A percentile compares a stretch with the other conserved stretches of the same genome.
Conservation (phyloP, 2,113 vertebrate genomes). For the Atherinomorus stipes region DNA sequence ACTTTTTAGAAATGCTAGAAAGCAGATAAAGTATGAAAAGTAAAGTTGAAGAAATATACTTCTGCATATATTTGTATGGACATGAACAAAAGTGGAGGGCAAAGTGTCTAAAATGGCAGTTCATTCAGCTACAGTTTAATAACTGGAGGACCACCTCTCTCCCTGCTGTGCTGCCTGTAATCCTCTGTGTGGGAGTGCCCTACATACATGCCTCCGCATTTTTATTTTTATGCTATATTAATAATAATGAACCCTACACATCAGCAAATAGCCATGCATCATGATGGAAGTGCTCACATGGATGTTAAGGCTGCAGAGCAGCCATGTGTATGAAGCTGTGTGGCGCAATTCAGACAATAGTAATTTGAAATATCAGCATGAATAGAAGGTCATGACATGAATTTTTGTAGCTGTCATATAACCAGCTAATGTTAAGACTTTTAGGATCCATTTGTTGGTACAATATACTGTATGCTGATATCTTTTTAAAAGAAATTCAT, state of each 20-base stretch:
- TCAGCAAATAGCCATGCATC: neutral
- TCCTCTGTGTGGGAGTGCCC: constrained; percentile 59
- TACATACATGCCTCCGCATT: constrained; percentile 46
- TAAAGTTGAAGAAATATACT: neutral
- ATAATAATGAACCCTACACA: constrained; percentile 23
- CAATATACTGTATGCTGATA: neutral
- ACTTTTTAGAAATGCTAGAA: no score
- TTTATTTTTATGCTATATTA: constrained; percentile 30
- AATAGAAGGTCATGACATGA: neutral
- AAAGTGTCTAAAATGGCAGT: neutral
- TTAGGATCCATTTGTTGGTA: neutral
- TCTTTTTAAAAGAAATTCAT: no score
- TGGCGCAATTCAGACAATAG: neutral
- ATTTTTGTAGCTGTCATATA: neutral
- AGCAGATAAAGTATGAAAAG: neutral
- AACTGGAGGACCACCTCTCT: constrained; percentile 26
- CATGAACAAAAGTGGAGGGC: neutral
- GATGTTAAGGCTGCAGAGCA: neutral
- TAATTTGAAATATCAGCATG: no score
- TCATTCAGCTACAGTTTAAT: constrained; percentile 1
- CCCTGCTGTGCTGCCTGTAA: constrained; percentile 50
- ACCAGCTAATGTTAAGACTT: neutral
- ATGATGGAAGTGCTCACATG: neutral
- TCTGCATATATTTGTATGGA: neutral
- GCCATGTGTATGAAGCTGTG: neutral